Conservation (phyloP, 2,113 vertebrate genomes). For the Nycticryphes semicollaris region DNA sequence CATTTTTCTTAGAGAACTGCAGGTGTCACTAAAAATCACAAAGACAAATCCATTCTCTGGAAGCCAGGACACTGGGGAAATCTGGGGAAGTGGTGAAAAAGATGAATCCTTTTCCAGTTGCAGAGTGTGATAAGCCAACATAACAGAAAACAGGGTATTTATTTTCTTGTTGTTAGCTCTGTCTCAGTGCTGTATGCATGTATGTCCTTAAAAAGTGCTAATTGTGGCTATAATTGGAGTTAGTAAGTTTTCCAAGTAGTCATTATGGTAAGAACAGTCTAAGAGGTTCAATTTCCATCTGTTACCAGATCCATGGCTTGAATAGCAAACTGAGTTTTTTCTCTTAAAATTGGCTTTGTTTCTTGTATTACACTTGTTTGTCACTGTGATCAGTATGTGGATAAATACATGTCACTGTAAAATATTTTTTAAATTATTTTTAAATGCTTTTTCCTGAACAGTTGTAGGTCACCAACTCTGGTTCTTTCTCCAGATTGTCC, state of each 20-base stretch:
- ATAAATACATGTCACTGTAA: background rate
- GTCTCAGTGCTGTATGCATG: background rate
- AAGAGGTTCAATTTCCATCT: conserved; percentile 60
- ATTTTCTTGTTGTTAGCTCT: background rate
- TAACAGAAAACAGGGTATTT: background rate
- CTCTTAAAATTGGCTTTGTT: conserved; percentile 29
- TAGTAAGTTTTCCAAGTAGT: conserved; percentile 52
- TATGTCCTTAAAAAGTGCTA: conserved; percentile 46
- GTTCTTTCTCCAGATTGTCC: background rate
- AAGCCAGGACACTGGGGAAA: background rate
- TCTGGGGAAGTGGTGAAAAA: background rate
- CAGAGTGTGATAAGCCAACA: background rate
- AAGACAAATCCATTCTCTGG: background rate
- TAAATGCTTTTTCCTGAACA: background rate
- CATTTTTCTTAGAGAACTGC: conserved; percentile 57
- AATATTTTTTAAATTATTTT: background rate
- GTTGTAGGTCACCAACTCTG: background rate
- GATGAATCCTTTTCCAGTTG: conserved; percentile 25
- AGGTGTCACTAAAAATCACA: conserved; percentile 62
- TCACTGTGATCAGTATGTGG: background rate
- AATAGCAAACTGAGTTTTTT: background rate
- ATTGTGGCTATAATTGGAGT: conserved; percentile 50
- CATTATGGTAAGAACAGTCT: conserved; percentile 33
- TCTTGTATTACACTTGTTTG: conserved; percentile 18
- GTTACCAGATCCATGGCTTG: conserved; percentile 32